These are phyloP conservation scores for Ericerus pela DNA, from an alignment of 1,140 invertebrate genomes.

Conservation along the genomic window DNA sequence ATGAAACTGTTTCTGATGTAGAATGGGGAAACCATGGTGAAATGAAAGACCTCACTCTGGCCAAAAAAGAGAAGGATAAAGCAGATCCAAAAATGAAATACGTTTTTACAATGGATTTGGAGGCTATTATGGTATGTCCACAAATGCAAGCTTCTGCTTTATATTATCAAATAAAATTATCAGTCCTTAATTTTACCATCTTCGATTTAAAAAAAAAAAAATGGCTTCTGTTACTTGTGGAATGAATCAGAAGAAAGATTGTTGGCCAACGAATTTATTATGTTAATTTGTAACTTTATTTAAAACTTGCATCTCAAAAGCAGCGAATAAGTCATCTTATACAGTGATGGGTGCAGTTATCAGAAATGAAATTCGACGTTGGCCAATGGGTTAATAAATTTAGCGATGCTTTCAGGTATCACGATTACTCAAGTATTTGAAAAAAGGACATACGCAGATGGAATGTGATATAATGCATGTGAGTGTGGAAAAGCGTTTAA, in stretches of 20 bases:
- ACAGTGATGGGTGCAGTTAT: neutral
- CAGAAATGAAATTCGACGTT: neutral
- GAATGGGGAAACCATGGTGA: constrained; percentile 23
- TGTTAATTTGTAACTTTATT: neutral
- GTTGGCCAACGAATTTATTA: neutral
- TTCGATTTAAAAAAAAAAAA: no score
- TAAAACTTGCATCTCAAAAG: neutral
- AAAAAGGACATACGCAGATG: constrained; percentile 31
- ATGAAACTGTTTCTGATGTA: constrained; percentile 26
- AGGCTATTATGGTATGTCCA: constrained; percentile 23
- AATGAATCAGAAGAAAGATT: no score
- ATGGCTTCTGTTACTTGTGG: no score
- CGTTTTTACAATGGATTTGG: constrained; percentile 22
- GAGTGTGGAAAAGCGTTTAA: constrained; percentile 23
- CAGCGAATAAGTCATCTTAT: neutral
- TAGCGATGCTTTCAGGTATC: neutral
- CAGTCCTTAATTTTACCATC: constrained; percentile 27
- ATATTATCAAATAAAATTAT: constrained; percentile 28
- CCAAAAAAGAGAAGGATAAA: constrained; percentile 22
- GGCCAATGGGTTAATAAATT: neutral
- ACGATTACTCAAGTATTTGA: constrained; percentile 28
- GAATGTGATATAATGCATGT: constrained; percentile 25
- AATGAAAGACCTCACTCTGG: constrained; percentile 23
- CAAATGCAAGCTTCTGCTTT: constrained; percentile 23
- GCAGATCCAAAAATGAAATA: constrained; percentile 5